Evolutionary conservation across 2,797 vertebrate species (phyloP).

Genomic region (Pangasius mekongensis): DNA sequence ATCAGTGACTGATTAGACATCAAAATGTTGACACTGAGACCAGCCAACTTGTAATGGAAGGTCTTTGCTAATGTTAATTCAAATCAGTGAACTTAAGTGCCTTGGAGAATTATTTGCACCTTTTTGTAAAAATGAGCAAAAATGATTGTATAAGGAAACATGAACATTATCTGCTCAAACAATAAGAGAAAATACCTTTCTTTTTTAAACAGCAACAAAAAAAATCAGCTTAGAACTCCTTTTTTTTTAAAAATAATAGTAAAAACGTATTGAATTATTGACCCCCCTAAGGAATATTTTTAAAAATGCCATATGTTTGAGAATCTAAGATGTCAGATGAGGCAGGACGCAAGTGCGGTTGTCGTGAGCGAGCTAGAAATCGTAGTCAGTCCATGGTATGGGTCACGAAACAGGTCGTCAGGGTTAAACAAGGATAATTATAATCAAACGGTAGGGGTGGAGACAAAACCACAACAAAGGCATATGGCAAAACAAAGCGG

Average conservation of each 20-base stretch:
- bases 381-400: background rate
- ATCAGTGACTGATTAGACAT: background rate
- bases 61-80: background rate
- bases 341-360: background rate
- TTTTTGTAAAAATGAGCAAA: conserved; percentile 10
- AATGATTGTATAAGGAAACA: background rate
- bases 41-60: background rate
- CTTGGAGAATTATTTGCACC: background rate
- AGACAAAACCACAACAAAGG: background rate
- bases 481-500: background rate
- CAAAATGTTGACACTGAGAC: background rate
- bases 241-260: background rate
- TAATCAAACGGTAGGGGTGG: background rate
- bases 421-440: background rate
- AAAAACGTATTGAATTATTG: background rate
- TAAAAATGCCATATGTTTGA: background rate
- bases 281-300: background rate
- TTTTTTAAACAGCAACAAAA: background rate
- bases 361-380: background rate
- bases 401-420: background rate
- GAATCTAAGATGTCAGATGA: background rate
- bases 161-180: background rate
- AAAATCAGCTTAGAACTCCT: background rate
- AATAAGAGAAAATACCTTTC: background rate
- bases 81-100: background rate